Conservation (phyloP, 2,888 invertebrate genomes). For the Diogma glabrata region DNA sequence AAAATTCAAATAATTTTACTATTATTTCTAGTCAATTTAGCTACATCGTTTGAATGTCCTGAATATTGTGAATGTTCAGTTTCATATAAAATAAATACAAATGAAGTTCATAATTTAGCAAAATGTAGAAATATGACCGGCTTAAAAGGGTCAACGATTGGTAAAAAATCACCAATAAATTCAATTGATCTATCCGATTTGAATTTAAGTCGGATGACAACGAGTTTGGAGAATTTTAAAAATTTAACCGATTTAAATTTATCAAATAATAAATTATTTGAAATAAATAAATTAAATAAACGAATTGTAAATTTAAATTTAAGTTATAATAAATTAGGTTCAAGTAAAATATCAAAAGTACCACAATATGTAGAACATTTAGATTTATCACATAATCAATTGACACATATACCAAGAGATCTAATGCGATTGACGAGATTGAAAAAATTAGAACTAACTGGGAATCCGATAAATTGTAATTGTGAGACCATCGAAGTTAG, state of each 20-base stretch:
- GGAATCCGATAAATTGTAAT: constrained; percentile 58
- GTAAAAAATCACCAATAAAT: constrained; percentile 29
- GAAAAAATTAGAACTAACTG: constrained; percentile 50
- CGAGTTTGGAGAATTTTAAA: constrained; percentile 45
- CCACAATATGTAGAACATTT: constrained; percentile 48
- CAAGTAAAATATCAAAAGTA: constrained; percentile 41
- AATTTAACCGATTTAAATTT: constrained; percentile 51
- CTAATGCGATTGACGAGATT: constrained; percentile 43
- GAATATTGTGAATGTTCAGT: constrained; percentile 29
- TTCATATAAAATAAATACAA: constrained; percentile 19
- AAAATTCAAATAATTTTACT: constrained; percentile 12
- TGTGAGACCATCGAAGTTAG: constrained; percentile 54
- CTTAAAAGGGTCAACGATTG: constrained; percentile 18
- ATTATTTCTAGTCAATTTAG: constrained; percentile 13
- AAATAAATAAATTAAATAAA: constrained; percentile 46
- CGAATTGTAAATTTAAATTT: constrained; percentile 48
- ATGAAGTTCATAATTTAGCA: constrained; percentile 28
- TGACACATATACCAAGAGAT: constrained; percentile 47
- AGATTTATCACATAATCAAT: constrained; percentile 49
- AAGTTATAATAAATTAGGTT: constrained; percentile 47
- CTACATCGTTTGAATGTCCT: constrained; percentile 25
- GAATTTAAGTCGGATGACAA: constrained; percentile 44
- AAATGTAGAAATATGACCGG: constrained; percentile 31
- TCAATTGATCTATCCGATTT: constrained; percentile 51
- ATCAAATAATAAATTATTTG: constrained; percentile 48